These are phyloP conservation scores for Drosophila parvula DNA, from an alignment of 1,140 invertebrate genomes.

Conservation along the genomic window DNA sequence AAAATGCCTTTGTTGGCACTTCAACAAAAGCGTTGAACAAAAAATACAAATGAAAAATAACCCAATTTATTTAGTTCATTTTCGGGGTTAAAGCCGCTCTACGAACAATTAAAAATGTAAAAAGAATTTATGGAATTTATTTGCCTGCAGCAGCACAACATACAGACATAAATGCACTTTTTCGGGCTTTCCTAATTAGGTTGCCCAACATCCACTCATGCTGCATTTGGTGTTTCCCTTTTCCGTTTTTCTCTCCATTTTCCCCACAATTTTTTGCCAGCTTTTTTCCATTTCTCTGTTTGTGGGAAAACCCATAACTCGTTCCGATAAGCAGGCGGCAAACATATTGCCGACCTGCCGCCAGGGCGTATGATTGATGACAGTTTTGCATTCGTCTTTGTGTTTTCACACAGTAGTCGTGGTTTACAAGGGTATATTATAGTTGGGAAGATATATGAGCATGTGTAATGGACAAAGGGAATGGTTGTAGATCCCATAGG, in stretches of 20 bases:
- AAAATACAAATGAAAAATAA: constrained; percentile 20
- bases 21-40: constrained; percentile 45
- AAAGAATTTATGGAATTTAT: constrained; percentile 30
- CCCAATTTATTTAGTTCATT: constrained; percentile 74
- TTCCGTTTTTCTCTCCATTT: constrained; percentile 3
- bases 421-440: constrained; percentile 11
- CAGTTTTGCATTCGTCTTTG: constrained; percentile 31
- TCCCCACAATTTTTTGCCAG: not conserved
- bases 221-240: constrained; percentile 15
- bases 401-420: constrained; percentile 19
- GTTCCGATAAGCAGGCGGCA: constrained; percentile 35
- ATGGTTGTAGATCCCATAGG: not conserved
- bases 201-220: constrained; percentile 24
- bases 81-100: constrained; percentile 36
- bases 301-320: constrained; percentile 43
- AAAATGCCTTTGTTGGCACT: constrained; percentile 71
- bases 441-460: not conserved
- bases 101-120: constrained; percentile 48
- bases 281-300: not conserved
- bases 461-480: constrained; percentile 2
- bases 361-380: constrained; percentile 51
- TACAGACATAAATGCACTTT: constrained; percentile 62
- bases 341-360: constrained; percentile 40
- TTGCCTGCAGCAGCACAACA: constrained; percentile 8
- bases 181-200: constrained; percentile 61